A percentile compares a stretch with the other conserved stretches of the same genome.
Conservation (phyloP, 2,797 vertebrate genomes). For the Liparis tanakae region DNA sequence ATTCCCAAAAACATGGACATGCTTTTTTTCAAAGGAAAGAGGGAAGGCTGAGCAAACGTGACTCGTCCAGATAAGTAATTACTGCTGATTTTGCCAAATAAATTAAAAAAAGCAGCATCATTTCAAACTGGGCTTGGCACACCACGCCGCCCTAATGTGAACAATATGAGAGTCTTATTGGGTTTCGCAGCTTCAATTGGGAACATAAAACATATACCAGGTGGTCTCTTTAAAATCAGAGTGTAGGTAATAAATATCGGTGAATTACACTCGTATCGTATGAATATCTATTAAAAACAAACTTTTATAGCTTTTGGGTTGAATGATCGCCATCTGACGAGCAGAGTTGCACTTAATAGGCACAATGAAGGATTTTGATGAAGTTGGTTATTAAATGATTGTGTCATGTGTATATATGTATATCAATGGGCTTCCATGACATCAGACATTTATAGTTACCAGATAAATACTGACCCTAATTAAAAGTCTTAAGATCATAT, state of each 20-base stretch:
- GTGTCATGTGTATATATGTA: background rate
- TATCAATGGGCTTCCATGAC: background rate
- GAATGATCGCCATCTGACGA: background rate
- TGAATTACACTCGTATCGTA: background rate
- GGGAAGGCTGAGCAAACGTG: constrained; percentile 63
- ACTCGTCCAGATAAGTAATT: constrained; percentile 73
- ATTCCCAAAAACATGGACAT: constrained; percentile 51
- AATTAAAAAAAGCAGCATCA: constrained; percentile 63
- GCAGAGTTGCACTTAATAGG: background rate
- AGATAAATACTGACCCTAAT: background rate
- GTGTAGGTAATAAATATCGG: constrained; percentile 24
- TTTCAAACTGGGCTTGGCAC: constrained; percentile 57
- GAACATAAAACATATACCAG: constrained; percentile 39
- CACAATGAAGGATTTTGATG: background rate
- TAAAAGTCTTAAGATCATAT: background rate
- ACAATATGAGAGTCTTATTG: constrained; percentile 54
- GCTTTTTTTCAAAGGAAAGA: constrained; percentile 70
- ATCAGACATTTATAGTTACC: background rate
- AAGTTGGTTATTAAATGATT: background rate
- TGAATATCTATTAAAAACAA: background rate
- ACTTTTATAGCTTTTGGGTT: background rate
- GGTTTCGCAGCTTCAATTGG: constrained; percentile 13
- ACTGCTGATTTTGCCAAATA: constrained; percentile 70
- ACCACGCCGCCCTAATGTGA: constrained; percentile 45
- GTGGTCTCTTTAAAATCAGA: constrained; percentile 51